Conservation (phyloP, 2,797 vertebrate genomes). For the Peromyscus aztecus region DNA sequence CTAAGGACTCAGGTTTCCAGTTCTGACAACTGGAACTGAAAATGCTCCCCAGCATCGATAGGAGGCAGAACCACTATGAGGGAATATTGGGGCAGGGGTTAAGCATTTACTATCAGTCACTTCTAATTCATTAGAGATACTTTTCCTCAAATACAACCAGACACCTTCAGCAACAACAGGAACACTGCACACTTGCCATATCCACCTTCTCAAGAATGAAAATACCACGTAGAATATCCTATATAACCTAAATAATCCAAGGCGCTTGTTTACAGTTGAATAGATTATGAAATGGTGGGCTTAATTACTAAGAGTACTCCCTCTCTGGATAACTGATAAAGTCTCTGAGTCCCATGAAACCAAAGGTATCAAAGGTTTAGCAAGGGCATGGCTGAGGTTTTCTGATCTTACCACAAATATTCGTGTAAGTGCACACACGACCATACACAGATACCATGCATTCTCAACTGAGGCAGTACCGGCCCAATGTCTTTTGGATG, state of each 20-base stretch:
- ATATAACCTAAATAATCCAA: background rate
- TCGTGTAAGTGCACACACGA: background rate
- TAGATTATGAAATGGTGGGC: background rate
- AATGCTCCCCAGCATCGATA: background rate
- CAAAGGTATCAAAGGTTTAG: background rate
- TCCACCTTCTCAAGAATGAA: conserved; percentile 52
- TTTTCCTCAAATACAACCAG: conserved; percentile 36
- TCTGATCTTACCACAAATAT: background rate
- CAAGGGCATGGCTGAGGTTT: background rate
- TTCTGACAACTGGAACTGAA: background rate
- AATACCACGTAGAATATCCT: background rate
- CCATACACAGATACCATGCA: background rate
- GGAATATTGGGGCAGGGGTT: background rate
- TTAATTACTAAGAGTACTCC: conserved; percentile 15
- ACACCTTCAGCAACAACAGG: background rate
- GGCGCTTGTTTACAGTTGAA: background rate
- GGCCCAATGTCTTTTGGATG: background rate
- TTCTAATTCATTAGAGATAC: background rate
- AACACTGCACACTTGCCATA: background rate
- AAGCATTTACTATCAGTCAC: conserved; percentile 14
- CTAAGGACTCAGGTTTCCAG: background rate
- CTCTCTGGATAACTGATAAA: conserved; percentile 25
- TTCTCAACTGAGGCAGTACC: background rate
- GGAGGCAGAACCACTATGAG: background rate
- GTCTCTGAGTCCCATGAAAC: background rate